Conservation (phyloP, 2,113 vertebrate genomes). For the Acrocephalus kingi region DNA sequence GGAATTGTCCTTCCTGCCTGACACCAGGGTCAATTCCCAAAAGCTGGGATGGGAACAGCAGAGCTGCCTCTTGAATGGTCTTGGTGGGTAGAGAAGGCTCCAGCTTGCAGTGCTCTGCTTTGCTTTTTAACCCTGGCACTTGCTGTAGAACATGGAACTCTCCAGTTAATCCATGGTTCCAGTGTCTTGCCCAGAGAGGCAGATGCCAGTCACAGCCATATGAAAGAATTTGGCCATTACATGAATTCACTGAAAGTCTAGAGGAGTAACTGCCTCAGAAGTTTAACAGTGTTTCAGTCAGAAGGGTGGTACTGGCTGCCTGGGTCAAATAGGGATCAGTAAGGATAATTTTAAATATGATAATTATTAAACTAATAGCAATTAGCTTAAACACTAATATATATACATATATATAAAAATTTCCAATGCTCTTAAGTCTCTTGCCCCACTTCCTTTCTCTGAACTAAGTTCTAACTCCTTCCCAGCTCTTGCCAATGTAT, state of each 20-base stretch:
- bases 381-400: background rate
- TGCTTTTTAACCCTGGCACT: background rate
- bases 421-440: background rate
- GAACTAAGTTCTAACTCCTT: background rate
- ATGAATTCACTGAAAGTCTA: background rate
- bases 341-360: constrained; percentile 4
- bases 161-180: background rate
- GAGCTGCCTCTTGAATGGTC: background rate
- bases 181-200: background rate
- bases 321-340: background rate
- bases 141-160: background rate
- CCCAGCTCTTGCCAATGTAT: background rate
- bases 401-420: background rate
- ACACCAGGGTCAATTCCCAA: background rate
- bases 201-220: background rate
- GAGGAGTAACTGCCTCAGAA: background rate
- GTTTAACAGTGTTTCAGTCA: background rate
- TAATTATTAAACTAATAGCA: constrained; percentile 26
- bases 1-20: background rate
- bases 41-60: background rate
- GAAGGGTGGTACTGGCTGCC: constrained; percentile 22
- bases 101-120: background rate
- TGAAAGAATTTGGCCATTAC: background rate
- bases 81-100: constrained; percentile 13
- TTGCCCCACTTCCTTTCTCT: background rate